Evolutionary conservation across 1,140 invertebrate genomes (phyloP).

Genomic region (Palaemon carinicauda): DNA sequence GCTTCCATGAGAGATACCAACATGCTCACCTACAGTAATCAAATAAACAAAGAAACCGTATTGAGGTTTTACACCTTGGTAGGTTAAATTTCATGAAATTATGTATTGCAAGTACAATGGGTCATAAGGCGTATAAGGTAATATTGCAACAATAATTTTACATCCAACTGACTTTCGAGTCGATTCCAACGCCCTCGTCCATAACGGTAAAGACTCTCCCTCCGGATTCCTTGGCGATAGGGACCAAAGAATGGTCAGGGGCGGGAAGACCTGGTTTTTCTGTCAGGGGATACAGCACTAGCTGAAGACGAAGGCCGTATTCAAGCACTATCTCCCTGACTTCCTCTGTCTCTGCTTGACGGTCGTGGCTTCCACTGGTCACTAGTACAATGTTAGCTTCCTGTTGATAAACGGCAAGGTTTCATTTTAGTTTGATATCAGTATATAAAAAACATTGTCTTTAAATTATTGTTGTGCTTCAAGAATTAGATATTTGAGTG

Average conservation of each 20-base stretch:
- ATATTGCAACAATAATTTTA: too few species aligned
- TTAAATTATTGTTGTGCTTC: too few species aligned
- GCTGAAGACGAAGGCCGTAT: constrained; percentile 21
- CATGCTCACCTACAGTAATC: constrained; percentile 62
- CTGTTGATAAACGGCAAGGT: too few species aligned
- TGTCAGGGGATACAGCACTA: constrained; percentile 48
- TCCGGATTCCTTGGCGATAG: constrained; percentile 65
- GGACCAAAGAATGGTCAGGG: constrained; percentile 63
- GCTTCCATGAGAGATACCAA: constrained; percentile 64
- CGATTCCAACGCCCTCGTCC: constrained; percentile 67
- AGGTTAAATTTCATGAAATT: too few species aligned
- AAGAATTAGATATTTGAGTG: too few species aligned
- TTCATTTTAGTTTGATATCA: too few species aligned
- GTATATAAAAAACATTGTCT: too few species aligned
- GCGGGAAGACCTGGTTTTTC: constrained; percentile 50
- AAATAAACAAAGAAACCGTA: background rate
- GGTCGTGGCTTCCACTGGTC: constrained; percentile 29
- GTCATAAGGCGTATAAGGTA: too few species aligned
- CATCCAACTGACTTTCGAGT: constrained; percentile 62
- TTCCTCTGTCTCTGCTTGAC: constrained; percentile 6
- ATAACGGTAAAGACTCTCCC: constrained; percentile 68
- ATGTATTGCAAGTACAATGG: too few species aligned
- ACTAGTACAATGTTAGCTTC: constrained; percentile 28
- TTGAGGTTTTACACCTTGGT: background rate
- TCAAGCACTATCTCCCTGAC: background rate